phyloP scores from a whole-genome alignment of 2,888 invertebrate species.

The Plagiodera versicolora region DNA sequence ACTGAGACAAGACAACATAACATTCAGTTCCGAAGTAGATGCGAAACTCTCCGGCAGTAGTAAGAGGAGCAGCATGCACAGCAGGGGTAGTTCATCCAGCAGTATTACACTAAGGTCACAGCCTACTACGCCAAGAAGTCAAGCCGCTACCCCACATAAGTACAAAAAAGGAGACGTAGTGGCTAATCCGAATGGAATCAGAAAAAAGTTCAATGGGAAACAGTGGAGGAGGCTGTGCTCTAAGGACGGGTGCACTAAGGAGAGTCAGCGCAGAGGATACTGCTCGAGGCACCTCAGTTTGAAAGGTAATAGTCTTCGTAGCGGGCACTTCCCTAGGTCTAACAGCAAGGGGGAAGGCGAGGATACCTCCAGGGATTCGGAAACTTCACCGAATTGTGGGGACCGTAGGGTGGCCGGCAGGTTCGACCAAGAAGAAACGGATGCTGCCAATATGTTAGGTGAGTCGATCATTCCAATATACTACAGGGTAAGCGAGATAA shows the following conservation, averaged over 20 bases:
- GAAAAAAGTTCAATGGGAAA: constrained; percentile 99
- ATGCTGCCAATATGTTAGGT: constrained; percentile 96
- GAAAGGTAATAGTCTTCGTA: constrained; percentile 67
- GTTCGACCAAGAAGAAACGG: constrained; percentile 93
- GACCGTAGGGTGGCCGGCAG: constrained; percentile 74
- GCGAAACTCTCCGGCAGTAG: constrained; percentile 74
- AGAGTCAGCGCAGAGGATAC: constrained; percentile 95
- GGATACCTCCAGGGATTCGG: constrained; percentile 87
- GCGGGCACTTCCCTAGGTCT: constrained; percentile 56
- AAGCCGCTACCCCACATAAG: constrained; percentile 92
- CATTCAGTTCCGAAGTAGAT: constrained; percentile 78
- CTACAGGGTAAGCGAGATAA: no score
- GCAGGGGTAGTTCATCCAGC: constrained; percentile 88
- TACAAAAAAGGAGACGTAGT: constrained; percentile 98
- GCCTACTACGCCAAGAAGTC: constrained; percentile 83
- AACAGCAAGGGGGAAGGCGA: constrained; percentile 72
- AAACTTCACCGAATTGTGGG: constrained; percentile 76
- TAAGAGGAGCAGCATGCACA: constrained; percentile 88
- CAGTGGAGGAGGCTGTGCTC: constrained; percentile 98
- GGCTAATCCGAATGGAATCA: constrained; percentile 89
- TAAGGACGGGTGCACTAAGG: constrained; percentile 91
- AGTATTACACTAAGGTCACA: constrained; percentile 88
- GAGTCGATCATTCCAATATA: constrained; percentile 40
- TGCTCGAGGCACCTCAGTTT: constrained; percentile 96
- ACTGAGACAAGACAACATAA: constrained; percentile 74